Conservation (phyloP, 2,888 invertebrate species). For the Drosophila birchii region DNA sequence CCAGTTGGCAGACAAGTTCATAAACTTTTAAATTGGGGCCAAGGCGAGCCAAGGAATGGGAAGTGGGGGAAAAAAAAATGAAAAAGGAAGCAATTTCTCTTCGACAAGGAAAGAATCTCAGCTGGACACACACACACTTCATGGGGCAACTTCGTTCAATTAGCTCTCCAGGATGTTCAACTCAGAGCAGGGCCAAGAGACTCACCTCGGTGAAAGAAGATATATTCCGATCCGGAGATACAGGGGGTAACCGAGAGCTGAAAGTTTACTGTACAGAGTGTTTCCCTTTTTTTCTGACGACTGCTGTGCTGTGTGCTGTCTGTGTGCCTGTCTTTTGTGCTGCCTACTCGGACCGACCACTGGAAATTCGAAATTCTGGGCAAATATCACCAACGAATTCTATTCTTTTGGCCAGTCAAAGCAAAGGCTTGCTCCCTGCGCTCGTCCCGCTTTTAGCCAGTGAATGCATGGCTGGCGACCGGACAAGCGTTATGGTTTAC, state of each 20-base stretch:
- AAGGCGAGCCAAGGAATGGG: conserved; percentile 24
- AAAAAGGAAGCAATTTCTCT: conserved; percentile 16
- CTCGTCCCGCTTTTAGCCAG: not conserved
- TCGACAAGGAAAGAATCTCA: conserved; percentile 28
- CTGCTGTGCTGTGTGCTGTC: not conserved
- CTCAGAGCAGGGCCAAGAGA: conserved; percentile 13
- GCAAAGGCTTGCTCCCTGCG: conserved; percentile 8
- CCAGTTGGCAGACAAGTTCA: conserved; percentile 65
- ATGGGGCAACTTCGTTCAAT: conserved; percentile 33
- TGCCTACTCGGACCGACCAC: conserved; percentile 37
- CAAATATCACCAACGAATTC: conserved; percentile 17
- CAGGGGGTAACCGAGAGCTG: conserved; percentile 14
- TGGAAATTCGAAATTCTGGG: conserved; percentile 14
- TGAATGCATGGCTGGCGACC: conserved; percentile 33
- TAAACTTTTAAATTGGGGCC: conserved; percentile 59
- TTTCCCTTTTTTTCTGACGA: conserved; percentile 19
- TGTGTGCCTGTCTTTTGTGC: conserved; percentile 10
- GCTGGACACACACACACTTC: conserved; percentile 35
- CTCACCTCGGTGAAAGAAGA: conserved; percentile 26
- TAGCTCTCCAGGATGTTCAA: conserved; percentile 27
- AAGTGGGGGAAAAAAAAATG: not conserved
- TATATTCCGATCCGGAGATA: conserved; percentile 18
- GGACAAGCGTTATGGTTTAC: conserved; percentile 42
- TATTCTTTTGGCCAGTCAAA: conserved; percentile 28
- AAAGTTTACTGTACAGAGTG: conserved; percentile 24